Evolutionary conservation across 2,113 vertebrate genomes (phyloP), one percentile per base, ranked within the genome.

Genomic region (Gambusia holbrooki): DNA sequence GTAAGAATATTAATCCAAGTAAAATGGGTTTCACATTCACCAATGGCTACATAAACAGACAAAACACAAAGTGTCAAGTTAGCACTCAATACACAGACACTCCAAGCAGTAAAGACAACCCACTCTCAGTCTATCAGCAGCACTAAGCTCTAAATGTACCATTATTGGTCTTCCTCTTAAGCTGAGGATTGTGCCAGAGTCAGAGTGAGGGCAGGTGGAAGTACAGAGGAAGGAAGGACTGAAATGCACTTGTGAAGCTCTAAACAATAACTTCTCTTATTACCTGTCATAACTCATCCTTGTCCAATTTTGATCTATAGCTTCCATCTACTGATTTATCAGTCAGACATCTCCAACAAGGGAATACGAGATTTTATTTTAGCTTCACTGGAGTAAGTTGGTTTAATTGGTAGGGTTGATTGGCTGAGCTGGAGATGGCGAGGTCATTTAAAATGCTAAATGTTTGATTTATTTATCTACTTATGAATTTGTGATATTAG

Each of bases 241-340:
- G 58, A 33, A 25, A 40, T 75, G 22, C 6, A 22, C 5, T 54
- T 25, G 48, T 54, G 22, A 54, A 54, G 62, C 77, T n/a, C 35
- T 74, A 79, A 37, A 37, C 10, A 37, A 37, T 79, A 83, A 90
- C 74, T 79, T 85, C 90, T 84, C 77, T 80, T 75, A 80, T 62
- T 71, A 88, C 84, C 84, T 85, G 73, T 68, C 69, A 89, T 93
- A 93, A 92, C 92, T 37, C 84, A 88, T 89, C 81, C 78, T 90
- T 86, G 89, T 90, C 84, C 87, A 92, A 88, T 93, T 93, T 92
- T 89, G 74, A 89, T 92, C 83, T 77, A 81, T 64, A 73, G 79
- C 75, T 63, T 60, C 90, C 90, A 92, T 93, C 87, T 89, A 22
- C 84, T 73, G 62, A 86, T 89, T 88, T 86, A 67, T 71, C 28